A percentile compares a stretch with the other conserved stretches of the same genome.
phyloP scores from a whole-genome alignment of 2,888 invertebrate species.

The Parthenolecanium corni region DNA sequence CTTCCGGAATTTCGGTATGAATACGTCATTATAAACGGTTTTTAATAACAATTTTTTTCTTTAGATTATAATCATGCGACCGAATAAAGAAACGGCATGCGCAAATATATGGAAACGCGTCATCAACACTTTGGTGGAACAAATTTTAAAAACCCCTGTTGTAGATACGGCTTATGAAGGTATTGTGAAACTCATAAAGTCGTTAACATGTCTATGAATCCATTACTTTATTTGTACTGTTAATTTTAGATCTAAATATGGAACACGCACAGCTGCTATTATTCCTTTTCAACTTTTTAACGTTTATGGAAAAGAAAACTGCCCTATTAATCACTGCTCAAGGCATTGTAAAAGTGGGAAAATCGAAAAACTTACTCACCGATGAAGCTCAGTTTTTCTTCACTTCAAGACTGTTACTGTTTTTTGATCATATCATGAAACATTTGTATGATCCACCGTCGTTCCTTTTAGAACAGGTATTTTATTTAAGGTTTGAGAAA shows the following conservation, averaged over 20 bases:
- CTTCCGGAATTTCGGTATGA: not conserved
- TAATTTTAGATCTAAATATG: constrained; percentile 68
- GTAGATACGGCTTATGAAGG: constrained; percentile 63
- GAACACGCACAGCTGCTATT: constrained; percentile 88
- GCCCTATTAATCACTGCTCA: constrained; percentile 73
- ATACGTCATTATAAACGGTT: not conserved
- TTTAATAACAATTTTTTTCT: not conserved
- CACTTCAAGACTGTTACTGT: constrained; percentile 66
- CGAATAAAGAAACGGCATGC: constrained; percentile 79
- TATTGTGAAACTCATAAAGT: constrained; percentile 36
- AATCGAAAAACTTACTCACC: constrained; percentile 41
- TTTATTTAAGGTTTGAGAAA: constrained; percentile 9
- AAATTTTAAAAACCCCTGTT: constrained; percentile 51
- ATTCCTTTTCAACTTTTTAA: constrained; percentile 87
- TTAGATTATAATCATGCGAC: constrained; percentile 49
- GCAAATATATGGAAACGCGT: constrained; percentile 85
- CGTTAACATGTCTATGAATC: constrained; percentile 22
- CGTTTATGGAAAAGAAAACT: constrained; percentile 92
- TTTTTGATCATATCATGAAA: constrained; percentile 89
- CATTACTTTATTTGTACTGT: not conserved
- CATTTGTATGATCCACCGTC: constrained; percentile 89
- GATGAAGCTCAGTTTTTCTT: constrained; percentile 61
- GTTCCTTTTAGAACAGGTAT: constrained; percentile 69
- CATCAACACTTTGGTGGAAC: constrained; percentile 76
- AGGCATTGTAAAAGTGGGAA: constrained; percentile 45